A percentile compares a stretch with the other conserved stretches of the same genome.
These are phyloP conservation scores for Martes martes DNA, from an alignment of 2,113 vertebrate species.

Conservation along the genomic window DNA sequence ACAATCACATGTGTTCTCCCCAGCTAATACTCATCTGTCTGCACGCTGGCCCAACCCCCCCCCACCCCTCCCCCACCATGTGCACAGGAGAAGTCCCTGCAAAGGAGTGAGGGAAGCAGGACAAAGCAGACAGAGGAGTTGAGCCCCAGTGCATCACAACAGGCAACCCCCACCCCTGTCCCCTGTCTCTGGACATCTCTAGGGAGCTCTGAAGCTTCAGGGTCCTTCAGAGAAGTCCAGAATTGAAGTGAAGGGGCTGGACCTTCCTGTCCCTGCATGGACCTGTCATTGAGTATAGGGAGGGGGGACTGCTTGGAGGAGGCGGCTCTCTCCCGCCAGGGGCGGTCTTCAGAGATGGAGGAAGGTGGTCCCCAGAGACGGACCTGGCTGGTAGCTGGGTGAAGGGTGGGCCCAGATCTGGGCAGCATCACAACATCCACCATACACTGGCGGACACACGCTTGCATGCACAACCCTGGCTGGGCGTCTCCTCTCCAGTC, in stretches of 20 bases:
- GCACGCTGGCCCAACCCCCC: too few species aligned
- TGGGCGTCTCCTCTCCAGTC: not conserved
- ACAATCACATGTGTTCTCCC: not conserved
- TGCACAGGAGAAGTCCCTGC: rapidly evolving
- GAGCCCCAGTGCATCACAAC: rapidly evolving
- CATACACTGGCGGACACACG: rapidly evolving
- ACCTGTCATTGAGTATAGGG: not conserved
- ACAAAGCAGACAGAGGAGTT: not conserved
- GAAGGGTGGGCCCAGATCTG: not conserved
- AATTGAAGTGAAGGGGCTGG: not conserved
- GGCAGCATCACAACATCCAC: not conserved
- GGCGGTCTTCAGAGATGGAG: not conserved
- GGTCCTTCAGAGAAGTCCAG: not conserved
- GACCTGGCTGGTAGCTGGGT: too few species aligned
- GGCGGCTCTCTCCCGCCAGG: not conserved
- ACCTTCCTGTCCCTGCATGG: not conserved
- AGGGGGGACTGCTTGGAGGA: not conserved
- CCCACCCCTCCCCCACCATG: not conserved
- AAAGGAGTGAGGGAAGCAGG: not conserved
- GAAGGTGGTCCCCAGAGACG: not conserved
- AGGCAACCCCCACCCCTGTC: rapidly evolving
- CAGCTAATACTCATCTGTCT: too few species aligned
- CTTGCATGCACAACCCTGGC: too few species aligned
- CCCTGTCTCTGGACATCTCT: not conserved
- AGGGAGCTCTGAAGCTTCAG: not conserved